Percentiles rank a stretch among this genome's conserved stretches.
Evolutionary conservation across 37 sponge, comb jelly and placozoan species (phyloP).

Genomic region (Petrosia ficiformis): DNA sequence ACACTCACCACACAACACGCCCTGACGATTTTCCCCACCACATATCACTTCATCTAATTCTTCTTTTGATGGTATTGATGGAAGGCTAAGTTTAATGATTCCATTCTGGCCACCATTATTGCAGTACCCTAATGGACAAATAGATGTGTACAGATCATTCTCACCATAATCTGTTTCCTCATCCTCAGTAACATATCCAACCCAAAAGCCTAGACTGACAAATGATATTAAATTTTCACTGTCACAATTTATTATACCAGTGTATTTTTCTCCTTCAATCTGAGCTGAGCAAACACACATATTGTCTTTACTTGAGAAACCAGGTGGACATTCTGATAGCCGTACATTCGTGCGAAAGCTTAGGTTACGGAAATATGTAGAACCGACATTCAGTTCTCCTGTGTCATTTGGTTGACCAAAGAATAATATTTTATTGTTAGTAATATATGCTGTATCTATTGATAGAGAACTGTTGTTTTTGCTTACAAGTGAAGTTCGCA

Average conservation of each 20-base stretch:
- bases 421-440: neutral
- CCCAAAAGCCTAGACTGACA: slow-evolving; percentile 38
- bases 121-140: neutral
- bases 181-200: slow-evolving; percentile 8
- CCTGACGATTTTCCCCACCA: neutral
- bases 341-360: neutral
- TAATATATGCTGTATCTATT: neutral
- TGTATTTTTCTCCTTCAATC: neutral
- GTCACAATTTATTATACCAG: slow-evolving; percentile 17
- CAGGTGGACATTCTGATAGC: slow-evolving; percentile 26
- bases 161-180: too few species aligned
- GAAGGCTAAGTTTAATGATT: neutral
- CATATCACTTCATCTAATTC: slow-evolving; percentile 19
- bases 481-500: neutral
- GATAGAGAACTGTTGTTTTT: neutral
- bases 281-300: slow-evolving; percentile 17
- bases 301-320: slow-evolving; percentile 1
- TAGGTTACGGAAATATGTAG: neutral
- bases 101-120: neutral
- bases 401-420: neutral
- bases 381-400: neutral
- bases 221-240: neutral
- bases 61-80: neutral
- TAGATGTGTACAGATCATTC: neutral
- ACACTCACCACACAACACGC: neutral